These are phyloP conservation scores for Channa maculata DNA, from an alignment of 2,113 vertebrate genomes.

Conservation along the genomic window DNA sequence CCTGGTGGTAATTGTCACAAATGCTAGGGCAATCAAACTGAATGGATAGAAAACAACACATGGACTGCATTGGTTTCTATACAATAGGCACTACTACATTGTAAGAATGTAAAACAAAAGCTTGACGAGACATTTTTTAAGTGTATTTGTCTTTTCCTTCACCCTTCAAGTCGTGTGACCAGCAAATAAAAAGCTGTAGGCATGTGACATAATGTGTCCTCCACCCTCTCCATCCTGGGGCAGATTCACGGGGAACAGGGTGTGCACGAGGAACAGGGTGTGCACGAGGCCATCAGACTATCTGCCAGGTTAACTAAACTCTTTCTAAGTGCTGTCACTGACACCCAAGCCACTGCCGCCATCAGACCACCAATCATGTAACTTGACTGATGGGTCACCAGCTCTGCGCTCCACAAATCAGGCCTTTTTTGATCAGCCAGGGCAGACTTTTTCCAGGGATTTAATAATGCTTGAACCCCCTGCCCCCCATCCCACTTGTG, in stretches of 20 bases:
- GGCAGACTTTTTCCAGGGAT: constrained; percentile 69
- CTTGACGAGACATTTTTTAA: neutral
- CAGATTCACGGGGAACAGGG: constrained; percentile 43
- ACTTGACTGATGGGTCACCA: constrained; percentile 43
- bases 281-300: constrained; percentile 30
- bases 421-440: constrained; percentile 63
- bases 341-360: constrained; percentile 46
- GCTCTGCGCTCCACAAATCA: constrained; percentile 66
- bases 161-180: constrained; percentile 13
- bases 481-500: constrained; percentile 56
- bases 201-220: constrained; percentile 26
- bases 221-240: constrained; percentile 19
- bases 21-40: too few relatives aligned
- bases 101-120: neutral
- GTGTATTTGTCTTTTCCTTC: constrained; percentile 1
- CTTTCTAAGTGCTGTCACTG: constrained; percentile 39
- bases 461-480: constrained; percentile 75
- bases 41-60: neutral
- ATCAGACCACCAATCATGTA: constrained; percentile 26
- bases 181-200: constrained; percentile 24
- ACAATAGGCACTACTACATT: neutral
- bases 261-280: constrained; percentile 48
- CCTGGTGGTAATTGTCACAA: constrained; percentile 2
- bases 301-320: constrained; percentile 28
- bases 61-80: neutral